Evolutionary conservation across 1,140 invertebrate species (phyloP).

Genomic region (Cydia fagiglandana): DNA sequence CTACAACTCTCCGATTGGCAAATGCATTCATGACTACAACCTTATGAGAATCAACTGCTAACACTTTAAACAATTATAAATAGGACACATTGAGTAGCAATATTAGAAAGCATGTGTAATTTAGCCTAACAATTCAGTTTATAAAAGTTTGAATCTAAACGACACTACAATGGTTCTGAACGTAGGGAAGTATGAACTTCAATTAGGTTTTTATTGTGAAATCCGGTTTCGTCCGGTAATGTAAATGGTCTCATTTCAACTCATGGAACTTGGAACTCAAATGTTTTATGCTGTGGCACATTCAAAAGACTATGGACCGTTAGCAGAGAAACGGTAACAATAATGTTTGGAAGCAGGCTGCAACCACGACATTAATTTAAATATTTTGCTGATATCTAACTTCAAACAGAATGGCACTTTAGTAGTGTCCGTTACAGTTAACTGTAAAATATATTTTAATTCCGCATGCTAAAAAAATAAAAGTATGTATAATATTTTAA

Average conservation of each 20-base stretch:
- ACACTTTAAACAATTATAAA: constrained; percentile 34
- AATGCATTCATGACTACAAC: constrained; percentile 41
- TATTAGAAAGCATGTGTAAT: not conserved
- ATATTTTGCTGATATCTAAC: not conserved
- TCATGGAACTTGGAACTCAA: not conserved
- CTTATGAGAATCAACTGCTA: constrained; percentile 48
- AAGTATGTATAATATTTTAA: not conserved
- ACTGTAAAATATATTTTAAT: not conserved
- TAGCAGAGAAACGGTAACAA: not conserved
- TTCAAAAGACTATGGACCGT: not conserved
- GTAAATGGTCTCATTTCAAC: constrained; percentile 4
- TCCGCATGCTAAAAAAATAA: not conserved
- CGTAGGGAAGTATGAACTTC: constrained; percentile 26
- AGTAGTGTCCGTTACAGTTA: not conserved
- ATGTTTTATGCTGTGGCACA: not conserved
- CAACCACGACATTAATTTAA: not conserved
- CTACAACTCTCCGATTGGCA: constrained; percentile 62
- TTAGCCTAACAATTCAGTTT: not conserved
- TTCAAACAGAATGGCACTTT: not conserved
- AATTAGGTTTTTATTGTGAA: constrained; percentile 27
- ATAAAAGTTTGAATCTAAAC: not conserved
- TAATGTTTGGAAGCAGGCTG: not conserved
- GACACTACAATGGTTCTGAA: not conserved
- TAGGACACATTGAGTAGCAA: constrained; percentile 7
- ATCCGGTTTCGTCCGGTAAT: constrained; percentile 16